Evolutionary conservation across 2,888 invertebrate genomes (phyloP).

Genomic region (Melieria picta): DNA sequence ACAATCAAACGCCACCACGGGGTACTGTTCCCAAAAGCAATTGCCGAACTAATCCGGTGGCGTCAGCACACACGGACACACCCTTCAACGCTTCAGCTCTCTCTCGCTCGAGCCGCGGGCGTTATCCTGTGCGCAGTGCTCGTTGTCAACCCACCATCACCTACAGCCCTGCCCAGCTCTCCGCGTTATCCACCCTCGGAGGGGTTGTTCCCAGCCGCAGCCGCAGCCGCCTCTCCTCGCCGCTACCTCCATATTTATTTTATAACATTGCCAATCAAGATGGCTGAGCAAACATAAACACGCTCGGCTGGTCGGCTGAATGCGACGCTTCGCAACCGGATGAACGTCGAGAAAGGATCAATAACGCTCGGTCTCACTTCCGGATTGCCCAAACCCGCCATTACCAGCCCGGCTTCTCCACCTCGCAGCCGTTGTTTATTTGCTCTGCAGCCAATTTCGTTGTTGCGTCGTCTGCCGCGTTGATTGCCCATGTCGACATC

Average conservation of each 20-base stretch:
- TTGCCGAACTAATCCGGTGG: constrained; percentile 55
- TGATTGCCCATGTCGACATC: background rate
- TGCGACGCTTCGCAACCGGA: constrained; percentile 37
- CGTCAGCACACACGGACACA: constrained; percentile 38
- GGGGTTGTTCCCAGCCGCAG: too few species aligned
- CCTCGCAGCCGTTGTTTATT: constrained; percentile 54
- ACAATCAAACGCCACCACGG: background rate
- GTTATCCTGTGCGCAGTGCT: too few species aligned
- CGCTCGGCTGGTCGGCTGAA: constrained; percentile 30
- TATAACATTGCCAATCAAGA: constrained; percentile 67
- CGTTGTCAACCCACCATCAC: too few species aligned
- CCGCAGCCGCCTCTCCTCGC: background rate
- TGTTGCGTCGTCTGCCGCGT: background rate
- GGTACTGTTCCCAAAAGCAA: constrained; percentile 55
- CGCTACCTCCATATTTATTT: constrained; percentile 60
- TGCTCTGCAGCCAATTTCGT: constrained; percentile 55
- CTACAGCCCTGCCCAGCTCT: too few species aligned
- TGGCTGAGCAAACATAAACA: constrained; percentile 67
- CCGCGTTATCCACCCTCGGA: too few species aligned
- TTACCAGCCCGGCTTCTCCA: constrained; percentile 31
- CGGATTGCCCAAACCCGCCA: constrained; percentile 32
- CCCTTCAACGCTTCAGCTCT: background rate
- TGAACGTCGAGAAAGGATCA: constrained; percentile 52
- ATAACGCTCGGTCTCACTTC: constrained; percentile 58
- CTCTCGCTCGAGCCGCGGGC: too few species aligned